Base-by-base conservation (phyloP, 2,797 vertebrate species). In the Sebastiscus albofasciatus region DNA sequence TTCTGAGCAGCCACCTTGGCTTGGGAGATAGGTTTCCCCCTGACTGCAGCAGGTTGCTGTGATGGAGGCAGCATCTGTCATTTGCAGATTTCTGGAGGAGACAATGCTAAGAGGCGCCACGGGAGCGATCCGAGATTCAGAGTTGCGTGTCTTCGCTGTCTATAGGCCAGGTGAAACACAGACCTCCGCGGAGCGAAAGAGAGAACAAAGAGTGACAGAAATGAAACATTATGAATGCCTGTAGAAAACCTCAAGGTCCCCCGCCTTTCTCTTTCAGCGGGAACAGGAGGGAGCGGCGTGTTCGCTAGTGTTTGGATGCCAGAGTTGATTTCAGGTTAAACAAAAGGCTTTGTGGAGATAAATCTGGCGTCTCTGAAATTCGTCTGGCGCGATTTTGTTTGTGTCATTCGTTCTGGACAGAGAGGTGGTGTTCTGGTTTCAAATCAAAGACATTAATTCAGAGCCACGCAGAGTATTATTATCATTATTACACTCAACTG, bases 181-280 rank as follows among this genome's bases (percentile, higher is more conserved):
- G 77, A 80, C 85, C 67, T 42, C 89, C 5, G 36, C 11, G 75
- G 81, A 89, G 81, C 26, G 11, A 82, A 33, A 31, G 64, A 62
- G 69, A 84, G 73, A 91, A 88, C 82, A 90, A 87, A 87, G 81
- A 92, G 77, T 85, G 90, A 89, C 75, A 84, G 88, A 85, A 87
- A 85, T 84, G 69, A 92, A 89, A 78, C 86, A 76, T 83, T 68
- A 78, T 72, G 87, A 92, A 90, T 80, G 81, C 85, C 79, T 89
- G 82, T 81, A 72, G 78, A 87, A 84, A 84, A 79, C 66, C 79
- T 83, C 60, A 42, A 68, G 71, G 80, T 82, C 77, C 77, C 76
- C 76, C 59, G 26, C 66, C 84, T 85, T 58, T 59, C 74, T 70
- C 79, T 84, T 69, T 81, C 76, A 68, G 54, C 55, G 6, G 27